Conservation (phyloP, 2,797 vertebrate species). For the Enteromius treurensis region DNA sequence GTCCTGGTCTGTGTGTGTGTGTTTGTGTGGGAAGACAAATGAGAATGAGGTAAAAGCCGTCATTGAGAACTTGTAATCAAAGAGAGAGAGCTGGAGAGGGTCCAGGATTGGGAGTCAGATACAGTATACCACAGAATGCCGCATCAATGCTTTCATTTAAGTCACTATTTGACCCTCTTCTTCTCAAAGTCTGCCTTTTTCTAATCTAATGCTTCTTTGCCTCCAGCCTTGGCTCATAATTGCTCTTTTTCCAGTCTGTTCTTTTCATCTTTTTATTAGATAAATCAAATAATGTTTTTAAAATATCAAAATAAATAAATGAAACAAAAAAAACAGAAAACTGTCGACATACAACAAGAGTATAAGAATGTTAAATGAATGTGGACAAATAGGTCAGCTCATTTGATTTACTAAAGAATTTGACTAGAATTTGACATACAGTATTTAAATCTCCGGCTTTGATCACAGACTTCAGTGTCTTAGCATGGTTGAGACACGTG, state of each 20-base stretch:
- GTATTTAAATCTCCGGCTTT: background rate
- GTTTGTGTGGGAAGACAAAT: constrained; percentile 11
- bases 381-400: background rate
- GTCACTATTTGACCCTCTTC: constrained; percentile 53
- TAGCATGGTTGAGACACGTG: background rate
- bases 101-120: constrained; percentile 48
- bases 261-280: background rate
- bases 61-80: constrained; percentile 36
- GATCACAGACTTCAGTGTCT: background rate
- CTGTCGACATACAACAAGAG: background rate
- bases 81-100: constrained; percentile 33
- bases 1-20: constrained; percentile 14
- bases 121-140: constrained; percentile 21
- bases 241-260: background rate
- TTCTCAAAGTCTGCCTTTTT: constrained; percentile 50
- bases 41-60: constrained; percentile 39
- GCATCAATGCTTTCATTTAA: constrained; percentile 41
- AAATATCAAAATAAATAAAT: background rate
- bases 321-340: background rate
- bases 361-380: background rate
- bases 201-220: constrained; percentile 54
- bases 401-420: background rate
- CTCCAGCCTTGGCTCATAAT: background rate
- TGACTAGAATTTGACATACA: background rate
- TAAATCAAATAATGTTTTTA: background rate